Conservation (phyloP, 2,113 vertebrate species). For the Ranitomeya imitator region DNA sequence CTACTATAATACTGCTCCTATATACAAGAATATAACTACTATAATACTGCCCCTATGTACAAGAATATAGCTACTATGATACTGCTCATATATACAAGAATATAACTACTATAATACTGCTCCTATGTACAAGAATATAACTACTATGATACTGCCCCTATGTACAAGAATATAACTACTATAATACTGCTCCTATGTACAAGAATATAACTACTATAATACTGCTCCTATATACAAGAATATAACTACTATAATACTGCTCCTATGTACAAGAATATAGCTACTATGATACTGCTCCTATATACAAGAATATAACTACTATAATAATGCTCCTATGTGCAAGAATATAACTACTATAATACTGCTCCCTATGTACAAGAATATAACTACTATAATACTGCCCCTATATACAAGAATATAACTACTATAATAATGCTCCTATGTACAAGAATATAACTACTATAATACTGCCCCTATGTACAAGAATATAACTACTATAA, state of each 20-base stretch:
- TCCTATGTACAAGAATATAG: not conserved
- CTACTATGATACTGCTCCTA: too few species aligned
- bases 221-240: not conserved
- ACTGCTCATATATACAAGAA: not conserved
- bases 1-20: too few species aligned
- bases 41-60: not conserved
- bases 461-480: constrained; percentile 1
- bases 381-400: too few species aligned
- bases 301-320: too few species aligned
- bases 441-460: constrained; percentile 9
- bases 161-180: not conserved
- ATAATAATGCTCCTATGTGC: too few species aligned
- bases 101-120: constrained; percentile 3
- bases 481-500: not conserved
- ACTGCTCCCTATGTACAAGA: too few species aligned
- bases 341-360: too few species aligned
- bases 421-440: not conserved
- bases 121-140: not conserved
- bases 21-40: not conserved
- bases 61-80: constrained; percentile 5
- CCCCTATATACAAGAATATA: too few species aligned
- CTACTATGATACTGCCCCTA: not conserved
- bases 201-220: constrained; percentile 4
- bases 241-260: not conserved
- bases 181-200: not conserved